Conservation (phyloP, 2,113 vertebrate species). For the Myrmecophaga tridactyla region DNA sequence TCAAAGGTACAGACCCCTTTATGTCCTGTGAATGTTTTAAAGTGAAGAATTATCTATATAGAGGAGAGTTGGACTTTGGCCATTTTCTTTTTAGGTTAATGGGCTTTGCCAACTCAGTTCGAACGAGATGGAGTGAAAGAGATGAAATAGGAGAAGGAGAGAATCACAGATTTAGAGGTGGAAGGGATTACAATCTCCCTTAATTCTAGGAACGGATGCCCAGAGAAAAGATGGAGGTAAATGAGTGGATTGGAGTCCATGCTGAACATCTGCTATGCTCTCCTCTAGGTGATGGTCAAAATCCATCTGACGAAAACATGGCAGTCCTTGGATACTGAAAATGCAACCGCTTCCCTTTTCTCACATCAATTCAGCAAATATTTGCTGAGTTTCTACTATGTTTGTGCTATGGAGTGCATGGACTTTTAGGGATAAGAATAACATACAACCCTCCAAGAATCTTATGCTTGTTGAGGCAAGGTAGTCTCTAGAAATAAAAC, state of each 20-base stretch:
- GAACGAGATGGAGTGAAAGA: background rate
- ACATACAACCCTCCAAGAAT: conserved; percentile 1
- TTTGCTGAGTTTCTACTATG: background rate
- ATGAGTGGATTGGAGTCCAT: background rate
- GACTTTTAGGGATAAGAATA: background rate
- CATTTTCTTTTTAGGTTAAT: background rate
- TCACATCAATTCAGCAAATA: background rate
- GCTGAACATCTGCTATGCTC: background rate
- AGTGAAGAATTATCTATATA: background rate
- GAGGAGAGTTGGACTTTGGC: background rate
- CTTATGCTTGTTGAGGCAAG: background rate
- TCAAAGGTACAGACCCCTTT: background rate
- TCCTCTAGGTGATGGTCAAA: background rate
- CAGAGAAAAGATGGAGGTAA: background rate
- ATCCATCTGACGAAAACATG: background rate
- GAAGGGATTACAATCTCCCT: background rate
- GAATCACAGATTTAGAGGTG: background rate
- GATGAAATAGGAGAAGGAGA: background rate
- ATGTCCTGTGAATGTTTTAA: background rate
- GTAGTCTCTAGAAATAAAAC: background rate
- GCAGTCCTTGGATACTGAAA: background rate
- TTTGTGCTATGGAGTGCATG: background rate
- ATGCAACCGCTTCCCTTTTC: background rate
- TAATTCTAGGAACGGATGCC: background rate
- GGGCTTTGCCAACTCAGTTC: background rate